Evolutionary conservation across 1,140 invertebrate species (phyloP).

Genomic region (Diuraphis noxia): DNA sequence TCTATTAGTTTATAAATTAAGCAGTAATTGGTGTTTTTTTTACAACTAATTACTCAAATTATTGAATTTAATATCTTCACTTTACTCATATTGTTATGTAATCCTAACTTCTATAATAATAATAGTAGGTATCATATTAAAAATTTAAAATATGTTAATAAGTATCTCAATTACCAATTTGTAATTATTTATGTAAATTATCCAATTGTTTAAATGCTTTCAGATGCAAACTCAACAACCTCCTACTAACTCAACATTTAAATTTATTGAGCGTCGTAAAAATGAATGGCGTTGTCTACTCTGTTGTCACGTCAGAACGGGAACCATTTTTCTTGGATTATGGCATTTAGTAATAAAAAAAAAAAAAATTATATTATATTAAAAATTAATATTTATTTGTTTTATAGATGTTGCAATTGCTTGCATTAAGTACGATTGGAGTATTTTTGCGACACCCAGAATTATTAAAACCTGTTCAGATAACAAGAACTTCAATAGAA

Average conservation of each 20-base stretch:
- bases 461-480: slow-evolving; percentile 59
- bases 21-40: not conserved
- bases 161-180: not conserved
- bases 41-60: not conserved
- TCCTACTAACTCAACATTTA: not conserved
- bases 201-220: not conserved
- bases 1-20: not conserved
- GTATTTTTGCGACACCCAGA: slow-evolving; percentile 74
- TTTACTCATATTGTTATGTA: too few species aligned
- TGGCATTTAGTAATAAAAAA: slow-evolving; percentile 75
- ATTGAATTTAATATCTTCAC: not conserved
- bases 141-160: not conserved
- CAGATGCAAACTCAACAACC: slow-evolving; percentile 30
- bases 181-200: not conserved
- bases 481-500: not conserved
- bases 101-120: not conserved
- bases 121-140: not conserved
- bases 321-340: slow-evolving; percentile 76
- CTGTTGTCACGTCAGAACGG: slow-evolving; percentile 81
- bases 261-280: slow-evolving; percentile 58
- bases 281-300: slow-evolving; percentile 78
- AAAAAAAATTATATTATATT: not conserved
- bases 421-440: slow-evolving; percentile 71
- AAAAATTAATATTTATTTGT: slow-evolving; percentile 30
- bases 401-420: slow-evolving; percentile 71